phyloP scores from a whole-genome alignment of 2,113 vertebrate species.

The Syngnathoides biaculeatus region DNA sequence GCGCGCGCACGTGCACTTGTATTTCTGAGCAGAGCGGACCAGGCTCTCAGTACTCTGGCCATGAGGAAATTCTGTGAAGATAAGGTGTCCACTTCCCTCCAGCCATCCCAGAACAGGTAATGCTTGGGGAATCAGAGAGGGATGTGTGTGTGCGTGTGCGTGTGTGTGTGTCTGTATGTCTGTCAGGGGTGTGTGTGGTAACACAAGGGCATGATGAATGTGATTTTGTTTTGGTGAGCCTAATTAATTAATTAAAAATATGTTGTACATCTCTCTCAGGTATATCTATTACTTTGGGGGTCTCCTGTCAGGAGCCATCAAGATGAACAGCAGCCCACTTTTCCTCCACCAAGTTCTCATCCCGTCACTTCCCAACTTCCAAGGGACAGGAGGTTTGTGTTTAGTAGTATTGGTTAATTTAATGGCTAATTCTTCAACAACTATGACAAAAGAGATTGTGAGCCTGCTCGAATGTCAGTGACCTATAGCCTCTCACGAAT shows the following conservation, averaged over 20 bases:
- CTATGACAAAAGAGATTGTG: background rate
- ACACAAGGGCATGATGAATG: background rate
- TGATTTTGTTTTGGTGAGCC: background rate
- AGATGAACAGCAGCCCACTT: conserved; percentile 90
- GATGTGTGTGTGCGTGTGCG: no score
- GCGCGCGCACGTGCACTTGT: conserved; percentile 12
- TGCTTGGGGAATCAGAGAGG: conserved; percentile 11
- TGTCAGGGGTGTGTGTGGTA: no score
- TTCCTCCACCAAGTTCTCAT: conserved; percentile 88
- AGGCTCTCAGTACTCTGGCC: conserved; percentile 87
- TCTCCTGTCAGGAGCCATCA: conserved; percentile 85
- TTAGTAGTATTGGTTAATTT: background rate
- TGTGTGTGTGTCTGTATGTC: no score
- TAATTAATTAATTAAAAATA: no score
- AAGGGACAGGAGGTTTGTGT: conserved; percentile 76
- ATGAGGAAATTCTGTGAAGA: conserved; percentile 95
- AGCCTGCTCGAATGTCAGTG: background rate
- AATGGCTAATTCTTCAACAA: background rate
- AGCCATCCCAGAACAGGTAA: conserved; percentile 89
- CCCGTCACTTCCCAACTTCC: conserved; percentile 82
- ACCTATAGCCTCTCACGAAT: background rate
- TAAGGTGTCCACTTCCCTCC: conserved; percentile 84
- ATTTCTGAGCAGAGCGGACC: conserved; percentile 79
- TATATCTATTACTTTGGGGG: conserved; percentile 90
- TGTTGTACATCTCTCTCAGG: conserved; percentile 52